Conservation (phyloP, 37 sponge, comb jelly and placozoan genomes). For the Hexactinellida sp. region DNA sequence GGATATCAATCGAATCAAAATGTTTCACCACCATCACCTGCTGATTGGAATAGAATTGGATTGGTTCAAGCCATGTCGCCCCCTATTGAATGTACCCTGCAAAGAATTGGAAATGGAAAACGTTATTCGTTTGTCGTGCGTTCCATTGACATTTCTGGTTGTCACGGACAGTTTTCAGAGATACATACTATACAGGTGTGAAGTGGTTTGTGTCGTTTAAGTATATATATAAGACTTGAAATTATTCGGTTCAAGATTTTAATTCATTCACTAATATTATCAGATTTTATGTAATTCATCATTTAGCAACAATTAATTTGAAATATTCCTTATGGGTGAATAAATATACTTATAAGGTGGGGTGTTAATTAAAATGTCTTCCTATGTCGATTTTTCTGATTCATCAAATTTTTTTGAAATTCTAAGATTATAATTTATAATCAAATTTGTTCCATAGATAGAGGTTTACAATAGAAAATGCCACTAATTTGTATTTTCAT, state of each 20-base stretch:
- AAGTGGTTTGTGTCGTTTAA: background rate
- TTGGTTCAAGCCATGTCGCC: background rate
- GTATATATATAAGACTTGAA: too few species aligned
- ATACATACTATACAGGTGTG: background rate
- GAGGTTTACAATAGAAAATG: too few species aligned
- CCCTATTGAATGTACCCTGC: background rate
- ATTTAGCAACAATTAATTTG: too few species aligned
- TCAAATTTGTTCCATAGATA: too few species aligned
- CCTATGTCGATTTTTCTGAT: too few species aligned
- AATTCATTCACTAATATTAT: background rate
- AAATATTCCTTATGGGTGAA: too few species aligned
- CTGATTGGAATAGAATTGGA: background rate
- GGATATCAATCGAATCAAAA: background rate
- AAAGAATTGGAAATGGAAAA: background rate
- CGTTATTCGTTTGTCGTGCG: conserved; percentile 2
- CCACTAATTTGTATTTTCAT: too few species aligned
- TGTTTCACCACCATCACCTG: background rate
- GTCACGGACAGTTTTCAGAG: background rate
- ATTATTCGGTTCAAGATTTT: background rate
- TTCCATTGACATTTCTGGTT: conserved; percentile 2
- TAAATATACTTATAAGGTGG: too few species aligned
- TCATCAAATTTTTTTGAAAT: too few species aligned
- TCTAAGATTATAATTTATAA: too few species aligned
- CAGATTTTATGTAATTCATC: too few species aligned
- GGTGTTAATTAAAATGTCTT: too few species aligned